phyloP scores from a whole-genome alignment of 2,113 vertebrate species.

The Elgaria multicarinata region DNA sequence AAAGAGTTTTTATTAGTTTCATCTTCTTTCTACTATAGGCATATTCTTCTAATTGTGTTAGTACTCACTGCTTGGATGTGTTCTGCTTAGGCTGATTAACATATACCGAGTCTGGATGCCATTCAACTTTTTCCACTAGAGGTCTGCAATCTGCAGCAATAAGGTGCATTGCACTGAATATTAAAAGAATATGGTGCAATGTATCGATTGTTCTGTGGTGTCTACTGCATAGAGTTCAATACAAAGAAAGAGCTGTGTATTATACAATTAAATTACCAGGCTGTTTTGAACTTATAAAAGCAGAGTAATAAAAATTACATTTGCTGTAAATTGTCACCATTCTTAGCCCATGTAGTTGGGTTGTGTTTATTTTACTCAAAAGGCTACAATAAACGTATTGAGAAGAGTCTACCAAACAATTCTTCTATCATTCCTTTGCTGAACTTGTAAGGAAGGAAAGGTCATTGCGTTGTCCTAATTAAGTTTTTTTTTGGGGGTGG shows the following conservation, averaged over 20 bases:
- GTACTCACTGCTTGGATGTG: conserved; percentile 6
- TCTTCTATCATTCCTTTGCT: neutral
- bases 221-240: conserved; percentile 26
- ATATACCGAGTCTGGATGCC: conserved; percentile 7
- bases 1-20: conserved; percentile 39
- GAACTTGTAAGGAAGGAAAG: neutral
- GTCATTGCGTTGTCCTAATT: neutral
- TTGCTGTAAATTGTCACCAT: conserved; percentile 3
- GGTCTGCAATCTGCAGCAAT: conserved; percentile 29
- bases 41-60: conserved; percentile 50
- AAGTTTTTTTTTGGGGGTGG: neutral
- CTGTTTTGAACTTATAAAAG: conserved; percentile 40
- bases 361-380: neutral
- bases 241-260: conserved; percentile 17
- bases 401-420: neutral
- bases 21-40: conserved; percentile 37
- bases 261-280: conserved; percentile 19
- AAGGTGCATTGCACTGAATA: conserved; percentile 34
- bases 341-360: neutral
- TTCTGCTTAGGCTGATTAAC: conserved; percentile 50
- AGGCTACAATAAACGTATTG: neutral
- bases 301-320: conserved; percentile 21
- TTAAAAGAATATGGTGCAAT: conserved; percentile 33
- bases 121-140: conserved; percentile 37
- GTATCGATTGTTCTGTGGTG: conserved; percentile 47